Conservation (phyloP, 1,140 invertebrate species). For the Ostrea denselamellosa region DNA sequence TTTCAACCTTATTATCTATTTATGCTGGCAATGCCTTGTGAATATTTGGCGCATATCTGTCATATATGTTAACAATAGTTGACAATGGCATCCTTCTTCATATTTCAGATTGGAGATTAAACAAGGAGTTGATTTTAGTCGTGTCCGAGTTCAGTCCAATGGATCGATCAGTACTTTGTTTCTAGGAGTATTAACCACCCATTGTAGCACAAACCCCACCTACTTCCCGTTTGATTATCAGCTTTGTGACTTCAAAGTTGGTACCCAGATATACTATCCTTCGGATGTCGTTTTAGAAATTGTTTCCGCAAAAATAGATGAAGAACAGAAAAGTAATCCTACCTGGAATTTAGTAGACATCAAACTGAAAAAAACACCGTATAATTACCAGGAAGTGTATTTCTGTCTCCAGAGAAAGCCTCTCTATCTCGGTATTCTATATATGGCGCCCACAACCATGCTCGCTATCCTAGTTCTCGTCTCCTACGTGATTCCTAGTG, state of each 20-base stretch:
- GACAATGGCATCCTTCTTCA: background rate
- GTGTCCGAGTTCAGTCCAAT: background rate
- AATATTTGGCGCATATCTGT: no score
- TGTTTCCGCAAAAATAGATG: background rate
- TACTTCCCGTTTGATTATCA: constrained; percentile 38
- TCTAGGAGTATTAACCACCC: background rate
- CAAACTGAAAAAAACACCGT: background rate
- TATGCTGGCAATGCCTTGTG: no score
- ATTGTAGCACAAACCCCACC: background rate
- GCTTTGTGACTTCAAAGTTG: background rate
- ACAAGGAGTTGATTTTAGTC: background rate
- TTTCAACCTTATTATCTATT: no score
- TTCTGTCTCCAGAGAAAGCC: constrained; percentile 18
- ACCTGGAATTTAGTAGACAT: background rate
- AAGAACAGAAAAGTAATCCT: background rate
- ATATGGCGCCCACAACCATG: background rate
- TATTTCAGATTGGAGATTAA: background rate
- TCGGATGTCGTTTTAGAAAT: background rate
- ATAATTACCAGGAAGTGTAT: background rate
- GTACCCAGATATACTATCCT: background rate
- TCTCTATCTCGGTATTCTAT: background rate
- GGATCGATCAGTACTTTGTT: background rate
- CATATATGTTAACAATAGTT: no score
- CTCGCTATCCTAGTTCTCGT: constrained; percentile 22
- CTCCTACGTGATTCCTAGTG: constrained; percentile 21